Evolutionary conservation across 2,888 invertebrate genomes (phyloP).

Genomic region (Cantharis rustica): DNA sequence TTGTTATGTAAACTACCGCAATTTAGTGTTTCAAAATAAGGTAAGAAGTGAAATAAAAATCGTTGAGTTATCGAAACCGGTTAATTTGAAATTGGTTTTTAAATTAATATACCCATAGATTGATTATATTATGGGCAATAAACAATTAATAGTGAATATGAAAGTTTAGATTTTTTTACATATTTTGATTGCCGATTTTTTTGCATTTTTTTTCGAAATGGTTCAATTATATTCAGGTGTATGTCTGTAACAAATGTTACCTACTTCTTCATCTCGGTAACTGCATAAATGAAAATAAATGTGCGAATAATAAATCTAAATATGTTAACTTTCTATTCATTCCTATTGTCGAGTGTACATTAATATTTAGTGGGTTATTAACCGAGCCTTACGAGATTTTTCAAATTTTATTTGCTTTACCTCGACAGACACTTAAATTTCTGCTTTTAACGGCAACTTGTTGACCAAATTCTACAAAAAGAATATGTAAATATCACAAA

Average conservation of each 20-base stretch:
- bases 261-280: not conserved
- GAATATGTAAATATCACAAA: not conserved
- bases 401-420: not conserved
- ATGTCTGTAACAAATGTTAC: not conserved
- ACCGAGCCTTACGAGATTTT: constrained; percentile 1
- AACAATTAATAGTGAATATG: not conserved
- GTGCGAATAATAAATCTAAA: constrained; percentile 12
- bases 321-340: constrained; percentile 9
- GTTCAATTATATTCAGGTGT: not conserved
- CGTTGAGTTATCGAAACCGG: not conserved
- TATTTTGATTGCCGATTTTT: not conserved
- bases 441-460: not conserved
- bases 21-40: constrained; percentile 1
- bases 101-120: not conserved
- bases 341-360: constrained; percentile 13
- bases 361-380: constrained; percentile 15
- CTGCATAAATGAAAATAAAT: constrained; percentile 4
- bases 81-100: not conserved
- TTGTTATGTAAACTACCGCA: not conserved
- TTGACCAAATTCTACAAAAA: not conserved
- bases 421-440: not conserved
- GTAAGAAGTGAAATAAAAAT: not conserved
- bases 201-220: not conserved
- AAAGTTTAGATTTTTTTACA: not conserved
- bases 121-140: not conserved